These are phyloP conservation scores for Ichneumoninae sp. DNA, from an alignment of 2,888 invertebrate species.

Conservation along the genomic window DNA sequence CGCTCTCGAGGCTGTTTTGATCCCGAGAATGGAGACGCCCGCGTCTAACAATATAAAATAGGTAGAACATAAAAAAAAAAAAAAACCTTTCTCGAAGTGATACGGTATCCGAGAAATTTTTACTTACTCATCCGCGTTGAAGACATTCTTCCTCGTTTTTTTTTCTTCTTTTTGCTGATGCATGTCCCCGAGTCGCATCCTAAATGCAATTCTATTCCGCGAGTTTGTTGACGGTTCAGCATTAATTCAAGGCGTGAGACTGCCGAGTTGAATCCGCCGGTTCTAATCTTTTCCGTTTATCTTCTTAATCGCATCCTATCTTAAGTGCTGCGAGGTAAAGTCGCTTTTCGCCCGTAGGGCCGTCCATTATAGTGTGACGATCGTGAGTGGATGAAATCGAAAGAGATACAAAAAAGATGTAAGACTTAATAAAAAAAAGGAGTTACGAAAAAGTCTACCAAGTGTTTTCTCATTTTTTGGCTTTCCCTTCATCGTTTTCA, in stretches of 20 bases:
- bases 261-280: background rate
- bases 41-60: constrained; percentile 56
- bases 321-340: constrained; percentile 44
- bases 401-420: constrained; percentile 55
- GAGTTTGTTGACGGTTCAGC: background rate
- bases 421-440: constrained; percentile 58
- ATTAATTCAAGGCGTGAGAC: background rate
- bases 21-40: constrained; percentile 49
- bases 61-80: constrained; percentile 59
- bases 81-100: constrained; percentile 41
- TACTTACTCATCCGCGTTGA: constrained; percentile 24
- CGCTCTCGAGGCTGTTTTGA: constrained; percentile 51
- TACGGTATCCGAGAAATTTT: constrained; percentile 29
- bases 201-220: background rate
- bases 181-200: constrained; percentile 9
- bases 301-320: constrained; percentile 22
- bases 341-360: constrained; percentile 56
- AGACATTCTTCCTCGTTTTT: constrained; percentile 2
- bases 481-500: constrained; percentile 15
- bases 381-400: constrained; percentile 50
- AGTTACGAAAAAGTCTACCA: constrained; percentile 47
- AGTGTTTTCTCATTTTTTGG: constrained; percentile 16
- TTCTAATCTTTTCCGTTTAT: constrained; percentile 14
- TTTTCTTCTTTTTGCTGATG: constrained; percentile 23
- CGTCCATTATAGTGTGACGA: constrained; percentile 60